Conservation (phyloP, 2,113 vertebrate genomes). For the Dipodomys ordii region DNA sequence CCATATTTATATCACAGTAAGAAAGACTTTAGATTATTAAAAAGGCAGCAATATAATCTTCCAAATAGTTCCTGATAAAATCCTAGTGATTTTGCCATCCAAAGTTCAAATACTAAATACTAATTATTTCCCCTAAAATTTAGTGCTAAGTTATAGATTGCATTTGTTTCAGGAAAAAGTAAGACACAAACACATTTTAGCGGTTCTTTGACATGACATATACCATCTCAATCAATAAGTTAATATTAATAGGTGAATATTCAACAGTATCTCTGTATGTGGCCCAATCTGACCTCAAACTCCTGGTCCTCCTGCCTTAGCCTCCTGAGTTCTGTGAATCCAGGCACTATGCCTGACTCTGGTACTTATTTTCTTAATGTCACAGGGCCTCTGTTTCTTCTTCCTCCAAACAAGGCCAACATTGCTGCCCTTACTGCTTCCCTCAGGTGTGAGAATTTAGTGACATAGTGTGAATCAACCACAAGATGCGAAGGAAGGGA, state of each 20-base stretch:
- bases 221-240: neutral
- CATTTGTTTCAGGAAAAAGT: slow-evolving; percentile 11
- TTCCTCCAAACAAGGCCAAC: neutral
- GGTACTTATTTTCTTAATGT: neutral
- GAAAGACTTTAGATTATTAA: neutral
- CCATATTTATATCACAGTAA: neutral
- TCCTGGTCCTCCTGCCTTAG: neutral
- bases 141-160: neutral
- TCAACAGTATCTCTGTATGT: neutral
- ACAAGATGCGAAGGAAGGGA: neutral
- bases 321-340: no score
- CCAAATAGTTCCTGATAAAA: neutral
- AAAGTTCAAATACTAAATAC: neutral
- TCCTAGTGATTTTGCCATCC: neutral
- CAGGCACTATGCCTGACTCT: neutral
- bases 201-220: neutral
- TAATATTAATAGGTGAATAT: neutral
- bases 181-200: neutral
- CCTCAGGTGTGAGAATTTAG: neutral
- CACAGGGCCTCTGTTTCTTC: neutral
- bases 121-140: slow-evolving; percentile 36
- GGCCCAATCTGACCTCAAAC: neutral
- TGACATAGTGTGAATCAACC: neutral
- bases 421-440: fast-evolving
- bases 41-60: neutral